These are phyloP conservation scores for Anoplius nigerrimus DNA, from an alignment of 2,888 invertebrate genomes.

Conservation along the genomic window DNA sequence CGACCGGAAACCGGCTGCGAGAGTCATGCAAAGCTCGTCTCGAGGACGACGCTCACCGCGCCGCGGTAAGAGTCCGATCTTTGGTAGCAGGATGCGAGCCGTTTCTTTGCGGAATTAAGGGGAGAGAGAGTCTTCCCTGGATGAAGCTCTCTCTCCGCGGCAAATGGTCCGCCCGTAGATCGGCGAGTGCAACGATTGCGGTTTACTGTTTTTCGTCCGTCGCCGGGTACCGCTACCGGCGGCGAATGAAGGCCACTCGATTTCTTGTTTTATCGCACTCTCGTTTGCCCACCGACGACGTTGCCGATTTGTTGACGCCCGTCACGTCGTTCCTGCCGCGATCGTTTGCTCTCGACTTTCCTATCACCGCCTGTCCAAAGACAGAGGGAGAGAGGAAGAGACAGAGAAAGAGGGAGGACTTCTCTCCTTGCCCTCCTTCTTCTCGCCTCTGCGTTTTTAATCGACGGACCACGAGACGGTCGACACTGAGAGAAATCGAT, in stretches of 20 bases:
- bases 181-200: conserved; percentile 40
- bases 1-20: not conserved
- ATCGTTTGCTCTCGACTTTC: conserved; percentile 17
- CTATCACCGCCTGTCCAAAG: conserved; percentile 9
- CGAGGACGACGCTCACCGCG: not conserved
- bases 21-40: not conserved
- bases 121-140: not conserved
- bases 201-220: conserved; percentile 40
- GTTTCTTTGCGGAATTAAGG: conserved; percentile 24
- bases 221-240: conserved; percentile 42
- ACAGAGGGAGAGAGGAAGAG: no score
- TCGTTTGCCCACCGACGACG: conserved; percentile 36
- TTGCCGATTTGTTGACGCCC: conserved; percentile 46
- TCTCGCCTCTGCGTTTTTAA: conserved; percentile 20
- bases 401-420: no score
- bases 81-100: conserved; percentile 3
- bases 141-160: not conserved
- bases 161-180: conserved; percentile 38
- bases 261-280: conserved; percentile 43
- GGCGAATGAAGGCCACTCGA: conserved; percentile 43
- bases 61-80: not conserved
- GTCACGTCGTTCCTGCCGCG: conserved; percentile 24
- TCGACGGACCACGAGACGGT: not conserved
- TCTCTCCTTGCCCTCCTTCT: no score
- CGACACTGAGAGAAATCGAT: no score